Base-by-base conservation (phyloP, 1,140 invertebrate species). In the Diabrotica virgifera region DNA sequence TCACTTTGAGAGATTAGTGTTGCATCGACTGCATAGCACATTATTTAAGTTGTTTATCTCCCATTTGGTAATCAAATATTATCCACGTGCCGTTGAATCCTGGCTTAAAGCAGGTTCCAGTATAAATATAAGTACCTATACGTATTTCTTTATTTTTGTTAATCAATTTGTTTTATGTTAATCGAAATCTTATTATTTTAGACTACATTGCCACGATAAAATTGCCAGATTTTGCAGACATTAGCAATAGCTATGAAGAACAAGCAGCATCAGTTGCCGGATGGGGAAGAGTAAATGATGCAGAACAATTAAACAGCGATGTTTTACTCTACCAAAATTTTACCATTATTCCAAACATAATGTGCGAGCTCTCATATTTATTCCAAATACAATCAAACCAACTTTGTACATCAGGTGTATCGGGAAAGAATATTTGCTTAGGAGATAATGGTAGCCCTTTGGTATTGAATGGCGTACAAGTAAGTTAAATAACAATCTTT, bases 371-470 rank as follows among this genome's bases (percentile, higher is more conserved):
- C n/a, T 61, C 67, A 4, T 80, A 76, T 64, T 66, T 75, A 2
- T 67, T 70, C 36, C 51, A 64, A 10, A 79, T 83, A 65, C 71
- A 76, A 0, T 67, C 73, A 11, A 76, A 78, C 6, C 81, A 84
- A 63, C 79, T 84, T 51, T 84, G 83, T 70, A 81, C 79, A 5
- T 79, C 76, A n/a, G 82, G 82, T 0, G 60, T 69, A 1, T 74
- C 75, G 62, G 76, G 78, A 5, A 77, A 79, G 12, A 81, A 79
- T 64, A 71, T 75, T 60, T 78, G 77, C 65, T 67, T 67, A n/a
- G 82, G 82, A 0, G 82, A 83, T 62, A 80, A 75, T 12, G 82
- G 82, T 9, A 81, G 82, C 46, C 82, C 82, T 10, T 67, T 83
- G 54, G 76, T 81, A 0, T 66, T 53, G 58, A 66, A 69, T 59